Evolutionary conservation across 2,888 invertebrate genomes (phyloP), one percentile per base, ranked within the genome.

Genomic region (Napeogenes sylphis): DNA sequence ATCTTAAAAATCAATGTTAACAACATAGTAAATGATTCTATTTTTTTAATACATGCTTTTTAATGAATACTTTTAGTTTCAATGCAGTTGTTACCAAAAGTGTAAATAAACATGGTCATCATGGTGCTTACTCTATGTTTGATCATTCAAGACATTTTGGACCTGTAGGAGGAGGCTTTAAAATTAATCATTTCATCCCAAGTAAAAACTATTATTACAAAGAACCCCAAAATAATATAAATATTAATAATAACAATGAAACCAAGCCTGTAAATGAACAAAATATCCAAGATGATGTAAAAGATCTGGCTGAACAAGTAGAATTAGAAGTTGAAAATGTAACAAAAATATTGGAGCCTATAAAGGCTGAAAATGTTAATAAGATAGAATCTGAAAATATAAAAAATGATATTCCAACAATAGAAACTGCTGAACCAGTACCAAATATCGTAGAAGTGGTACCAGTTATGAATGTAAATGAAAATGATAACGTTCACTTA

Each of bases 71-170:
- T 58, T 60, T 46, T 76, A 92, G 92, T 55, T 92, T 92, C 70
- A 92, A 92, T 71, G 92, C 92, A 4, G 80, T 92, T 21, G 92
- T 92, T 5, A 92, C 91, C 71, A 92, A 91, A 71, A 81, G 79
- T 13, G 69, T 85, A 0, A 81, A 84, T 62, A 88, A 84, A 63
- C 90, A 90, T 60, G 87, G 87, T 21, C 80, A 83, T 55, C 74
- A 87, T 60, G 21, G 21, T 21, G 89, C 90, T 2, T 80, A 75
- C 62, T 90, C 90, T 2, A 68, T 78, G 5, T 78, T 81, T 58
- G 87, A 78, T 4, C 85, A 87, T 51, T 82, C 83, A 0, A 82
- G 84, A 62, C 81, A 84, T 61, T 90, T 84, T 64, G 76, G 78
- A 55, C 87, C 87, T 0, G 66, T 81, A 4, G 84, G 84, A 6